These are phyloP conservation scores for Orius laevigatus DNA, from an alignment of 1,140 invertebrate genomes.

Conservation along the genomic window DNA sequence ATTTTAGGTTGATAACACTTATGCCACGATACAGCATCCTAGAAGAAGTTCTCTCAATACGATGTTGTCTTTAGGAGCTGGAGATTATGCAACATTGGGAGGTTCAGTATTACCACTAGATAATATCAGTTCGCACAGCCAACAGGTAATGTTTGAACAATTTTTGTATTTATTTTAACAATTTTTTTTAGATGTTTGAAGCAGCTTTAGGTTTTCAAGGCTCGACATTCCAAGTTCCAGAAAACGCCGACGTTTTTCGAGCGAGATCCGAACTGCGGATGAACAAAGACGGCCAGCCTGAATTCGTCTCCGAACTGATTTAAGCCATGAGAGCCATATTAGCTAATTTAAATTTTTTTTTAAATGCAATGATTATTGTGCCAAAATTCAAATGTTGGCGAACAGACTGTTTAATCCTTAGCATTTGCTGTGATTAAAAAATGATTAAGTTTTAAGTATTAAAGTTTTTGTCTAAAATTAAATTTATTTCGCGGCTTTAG, in stretches of 20 bases:
- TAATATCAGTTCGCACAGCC: constrained; percentile 27
- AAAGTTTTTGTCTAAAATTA: too few species aligned
- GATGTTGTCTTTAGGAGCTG: constrained; percentile 28
- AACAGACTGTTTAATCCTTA: too few species aligned
- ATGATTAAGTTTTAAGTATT: background rate
- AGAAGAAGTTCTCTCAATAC: constrained; percentile 29
- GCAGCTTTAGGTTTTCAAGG: constrained; percentile 48
- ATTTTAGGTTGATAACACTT: constrained; percentile 53
- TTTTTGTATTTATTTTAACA: constrained; percentile 13
- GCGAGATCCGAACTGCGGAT: constrained; percentile 24
- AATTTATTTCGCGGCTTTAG: too few species aligned
- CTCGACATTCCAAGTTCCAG: constrained; percentile 47
- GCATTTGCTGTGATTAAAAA: background rate
- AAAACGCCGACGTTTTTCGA: constrained; percentile 23
- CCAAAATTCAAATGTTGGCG: too few species aligned
- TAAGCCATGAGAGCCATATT: constrained; percentile 21
- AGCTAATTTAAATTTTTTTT: background rate
- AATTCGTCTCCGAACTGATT: constrained; percentile 50
- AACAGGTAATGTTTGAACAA: constrained; percentile 20
- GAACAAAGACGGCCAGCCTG: constrained; percentile 46
- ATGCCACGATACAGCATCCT: constrained; percentile 69
- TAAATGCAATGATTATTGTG: too few species aligned
- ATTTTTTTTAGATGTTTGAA: constrained; percentile 39
- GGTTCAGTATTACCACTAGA: constrained; percentile 27
- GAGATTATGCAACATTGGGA: constrained; percentile 54